A percentile compares a stretch with the other conserved stretches of the same genome.
Evolutionary conservation across 2,888 invertebrate species (phyloP).

Genomic region (Achlya flavicornis): DNA sequence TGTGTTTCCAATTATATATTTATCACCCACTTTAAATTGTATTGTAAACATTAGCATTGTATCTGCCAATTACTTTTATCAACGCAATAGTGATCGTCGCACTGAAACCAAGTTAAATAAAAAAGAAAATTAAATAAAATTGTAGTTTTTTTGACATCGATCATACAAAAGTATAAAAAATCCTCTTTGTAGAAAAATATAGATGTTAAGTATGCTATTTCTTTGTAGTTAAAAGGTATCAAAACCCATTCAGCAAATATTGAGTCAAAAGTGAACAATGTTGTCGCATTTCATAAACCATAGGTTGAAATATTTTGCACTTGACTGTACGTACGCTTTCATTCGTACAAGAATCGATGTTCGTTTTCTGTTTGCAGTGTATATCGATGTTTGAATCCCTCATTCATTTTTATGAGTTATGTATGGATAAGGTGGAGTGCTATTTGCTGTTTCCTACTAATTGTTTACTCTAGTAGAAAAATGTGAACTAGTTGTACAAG

Average conservation of each 20-base stretch:
- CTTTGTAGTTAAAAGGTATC: not conserved
- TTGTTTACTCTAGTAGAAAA: slow-evolving; percentile 47
- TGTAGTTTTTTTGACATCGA: no score
- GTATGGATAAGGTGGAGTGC: slow-evolving; percentile 65
- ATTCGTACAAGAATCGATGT: not conserved
- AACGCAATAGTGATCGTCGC: no score
- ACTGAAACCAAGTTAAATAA: no score
- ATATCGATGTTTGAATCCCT: slow-evolving; percentile 64
- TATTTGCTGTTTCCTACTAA: slow-evolving; percentile 65
- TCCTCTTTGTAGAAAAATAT: no score
- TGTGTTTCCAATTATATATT: no score
- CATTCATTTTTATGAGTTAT: slow-evolving; percentile 79
- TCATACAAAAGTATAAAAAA: no score
- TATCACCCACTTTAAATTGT: no score
- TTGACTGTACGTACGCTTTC: not conserved
- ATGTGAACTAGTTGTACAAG: not conserved
- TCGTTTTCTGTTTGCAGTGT: slow-evolving; percentile 58
- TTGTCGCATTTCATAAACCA: not conserved
- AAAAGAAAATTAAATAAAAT: not conserved
- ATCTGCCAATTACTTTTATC: no score
- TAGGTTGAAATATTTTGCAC: slow-evolving; percentile 1
- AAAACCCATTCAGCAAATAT: not conserved
- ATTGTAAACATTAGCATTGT: no score
- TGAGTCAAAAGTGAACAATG: not conserved
- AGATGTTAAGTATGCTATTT: no score